These are phyloP conservation scores for Chiloscyllium plagiosum DNA, from an alignment of 2,113 vertebrate genomes.

Conservation along the genomic window DNA sequence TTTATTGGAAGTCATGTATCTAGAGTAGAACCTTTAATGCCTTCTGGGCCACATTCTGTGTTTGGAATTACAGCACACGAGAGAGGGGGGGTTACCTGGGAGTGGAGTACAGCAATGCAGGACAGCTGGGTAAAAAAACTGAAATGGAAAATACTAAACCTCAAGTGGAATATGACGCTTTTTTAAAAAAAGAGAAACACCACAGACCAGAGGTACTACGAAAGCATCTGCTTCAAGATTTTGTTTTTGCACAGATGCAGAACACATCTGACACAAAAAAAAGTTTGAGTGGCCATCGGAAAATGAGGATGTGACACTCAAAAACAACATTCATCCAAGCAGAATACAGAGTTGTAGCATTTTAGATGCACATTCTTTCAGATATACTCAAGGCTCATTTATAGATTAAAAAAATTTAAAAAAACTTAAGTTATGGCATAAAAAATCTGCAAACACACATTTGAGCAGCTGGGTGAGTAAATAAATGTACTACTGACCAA, in stretches of 20 bases:
- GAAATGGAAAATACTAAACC: not conserved
- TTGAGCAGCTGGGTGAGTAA: not conserved
- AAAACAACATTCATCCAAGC: not conserved
- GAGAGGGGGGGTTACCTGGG: not conserved
- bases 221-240: not conserved
- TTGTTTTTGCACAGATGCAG: not conserved
- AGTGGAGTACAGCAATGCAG: not conserved
- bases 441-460: not conserved
- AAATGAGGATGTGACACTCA: not conserved
- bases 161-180: not conserved
- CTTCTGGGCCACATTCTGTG: not conserved
- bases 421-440: not conserved
- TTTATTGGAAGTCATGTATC: not conserved
- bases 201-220: not conserved
- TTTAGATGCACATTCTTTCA: not conserved
- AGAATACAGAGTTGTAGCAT: not conserved
- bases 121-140: conserved; percentile 14
- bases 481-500: not conserved
- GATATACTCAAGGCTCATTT: not conserved
- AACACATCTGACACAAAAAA: not conserved
- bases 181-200: not conserved
- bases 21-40: not conserved
- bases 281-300: not conserved
- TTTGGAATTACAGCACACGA: not conserved
- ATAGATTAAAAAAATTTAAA: not conserved